Conservation (phyloP, 2,888 invertebrate genomes). For the Podabrus alpinus region DNA sequence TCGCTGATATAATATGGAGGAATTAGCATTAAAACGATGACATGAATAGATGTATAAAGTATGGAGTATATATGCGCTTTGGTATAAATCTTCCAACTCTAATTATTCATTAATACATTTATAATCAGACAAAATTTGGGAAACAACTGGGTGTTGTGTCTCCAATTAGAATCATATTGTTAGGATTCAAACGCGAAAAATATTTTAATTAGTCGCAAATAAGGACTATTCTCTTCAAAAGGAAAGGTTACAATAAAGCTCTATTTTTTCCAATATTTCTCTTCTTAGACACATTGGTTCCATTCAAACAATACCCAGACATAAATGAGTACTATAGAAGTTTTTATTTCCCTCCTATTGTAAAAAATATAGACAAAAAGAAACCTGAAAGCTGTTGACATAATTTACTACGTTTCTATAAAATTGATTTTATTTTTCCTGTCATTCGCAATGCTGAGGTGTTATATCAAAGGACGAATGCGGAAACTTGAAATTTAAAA, state of each 20-base stretch:
- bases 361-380: not conserved
- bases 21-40: not conserved
- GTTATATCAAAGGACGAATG: not conserved
- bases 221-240: not conserved
- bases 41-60: not conserved
- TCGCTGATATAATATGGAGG: not conserved
- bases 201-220: not conserved
- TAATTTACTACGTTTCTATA: not conserved
- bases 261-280: not conserved
- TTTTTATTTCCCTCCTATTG: not conserved
- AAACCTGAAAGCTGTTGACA: not conserved
- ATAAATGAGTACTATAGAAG: not conserved
- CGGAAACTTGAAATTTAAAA: not conserved
- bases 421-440: not conserved
- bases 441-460: not conserved
- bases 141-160: not conserved
- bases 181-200: not conserved
- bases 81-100: not conserved
- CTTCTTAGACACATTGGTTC: not conserved
- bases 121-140: not conserved
- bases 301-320: not conserved
- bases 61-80: not conserved
- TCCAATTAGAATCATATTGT: not conserved
- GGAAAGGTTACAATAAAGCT: not conserved
- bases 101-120: not conserved